These are phyloP conservation scores for Aradophagus sp. DNA, from an alignment of 1,140 invertebrate species.

Conservation along the genomic window DNA sequence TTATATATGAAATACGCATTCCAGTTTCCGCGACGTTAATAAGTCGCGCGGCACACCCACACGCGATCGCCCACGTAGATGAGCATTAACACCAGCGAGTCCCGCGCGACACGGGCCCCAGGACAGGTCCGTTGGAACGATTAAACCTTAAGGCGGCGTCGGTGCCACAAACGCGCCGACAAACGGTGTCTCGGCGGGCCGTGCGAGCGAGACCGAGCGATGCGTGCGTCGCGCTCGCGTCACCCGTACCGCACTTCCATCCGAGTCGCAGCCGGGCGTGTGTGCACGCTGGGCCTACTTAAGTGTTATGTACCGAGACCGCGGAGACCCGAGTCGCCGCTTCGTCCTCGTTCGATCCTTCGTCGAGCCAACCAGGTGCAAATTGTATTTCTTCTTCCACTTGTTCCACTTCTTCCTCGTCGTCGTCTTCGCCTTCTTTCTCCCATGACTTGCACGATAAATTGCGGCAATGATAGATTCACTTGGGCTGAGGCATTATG, in stretches of 20 bases:
- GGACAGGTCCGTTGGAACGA: constrained; percentile 45
- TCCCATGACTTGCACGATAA: constrained; percentile 39
- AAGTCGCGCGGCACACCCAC: constrained; percentile 53
- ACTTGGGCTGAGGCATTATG: constrained; percentile 39
- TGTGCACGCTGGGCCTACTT: constrained; percentile 53
- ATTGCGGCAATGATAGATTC: constrained; percentile 46
- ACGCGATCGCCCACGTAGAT: constrained; percentile 51
- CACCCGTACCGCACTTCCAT: constrained; percentile 27
- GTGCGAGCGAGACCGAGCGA: constrained; percentile 1
- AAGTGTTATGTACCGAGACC: constrained; percentile 53
- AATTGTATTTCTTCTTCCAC: constrained; percentile 50
- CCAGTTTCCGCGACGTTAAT: constrained; percentile 54
- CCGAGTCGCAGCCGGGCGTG: constrained; percentile 33
- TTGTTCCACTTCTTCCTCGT: too few relatives aligned
- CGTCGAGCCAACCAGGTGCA: constrained; percentile 50
- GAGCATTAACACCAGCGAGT: constrained; percentile 51
- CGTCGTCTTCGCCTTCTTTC: too few relatives aligned
- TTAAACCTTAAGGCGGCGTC: constrained; percentile 65
- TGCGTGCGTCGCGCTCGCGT: constrained; percentile 30
- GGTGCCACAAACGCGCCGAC: constrained; percentile 71
- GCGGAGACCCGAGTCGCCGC: constrained; percentile 23
- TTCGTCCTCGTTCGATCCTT: constrained; percentile 24
- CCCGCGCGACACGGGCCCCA: constrained; percentile 38
- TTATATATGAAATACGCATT: constrained; percentile 46
- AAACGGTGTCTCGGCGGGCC: constrained; percentile 67